phyloP scores from a whole-genome alignment of 2,888 invertebrate genomes.

The Cosmorhoe ocellata region DNA sequence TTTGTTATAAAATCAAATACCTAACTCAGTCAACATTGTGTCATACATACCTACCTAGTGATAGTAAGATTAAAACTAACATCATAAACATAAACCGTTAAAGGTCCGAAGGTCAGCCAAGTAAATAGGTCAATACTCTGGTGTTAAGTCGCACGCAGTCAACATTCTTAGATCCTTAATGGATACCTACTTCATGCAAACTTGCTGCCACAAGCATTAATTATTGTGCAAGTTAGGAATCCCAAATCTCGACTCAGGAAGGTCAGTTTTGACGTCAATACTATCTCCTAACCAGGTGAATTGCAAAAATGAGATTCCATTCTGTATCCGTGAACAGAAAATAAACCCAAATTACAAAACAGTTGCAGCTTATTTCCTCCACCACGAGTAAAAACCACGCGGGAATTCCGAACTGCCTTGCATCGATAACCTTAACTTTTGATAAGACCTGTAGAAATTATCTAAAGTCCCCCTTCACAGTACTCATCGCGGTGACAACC shows the following conservation, averaged over 20 bases:
- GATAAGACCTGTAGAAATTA: slow-evolving; percentile 27
- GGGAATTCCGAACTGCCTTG: slow-evolving; percentile 50
- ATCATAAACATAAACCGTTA: no score
- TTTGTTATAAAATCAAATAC: no score
- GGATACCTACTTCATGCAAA: not conserved
- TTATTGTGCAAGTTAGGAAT: slow-evolving; percentile 5
- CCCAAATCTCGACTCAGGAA: slow-evolving; percentile 3
- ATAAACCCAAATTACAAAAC: slow-evolving; percentile 41
- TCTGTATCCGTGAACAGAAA: slow-evolving; percentile 35
- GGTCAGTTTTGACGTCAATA: slow-evolving; percentile 30
- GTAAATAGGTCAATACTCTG: slow-evolving; percentile 5
- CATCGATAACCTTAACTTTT: slow-evolving; percentile 34
- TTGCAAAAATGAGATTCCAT: slow-evolving; percentile 26
- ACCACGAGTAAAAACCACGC: slow-evolving; percentile 51
- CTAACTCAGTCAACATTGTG: no score
- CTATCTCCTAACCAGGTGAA: slow-evolving; percentile 12
- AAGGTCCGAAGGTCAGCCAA: slow-evolving; percentile 9
- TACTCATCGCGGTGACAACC: slow-evolving; percentile 20
- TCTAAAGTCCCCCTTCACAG: slow-evolving; percentile 38
- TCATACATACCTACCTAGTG: no score
- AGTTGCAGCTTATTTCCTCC: slow-evolving; percentile 44
- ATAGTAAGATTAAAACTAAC: no score
- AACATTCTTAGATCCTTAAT: no score
- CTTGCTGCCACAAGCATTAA: not conserved
- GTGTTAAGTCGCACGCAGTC: not conserved